phyloP scores from a whole-genome alignment of 2,797 vertebrate genomes.

The Anguilla pacifica region DNA sequence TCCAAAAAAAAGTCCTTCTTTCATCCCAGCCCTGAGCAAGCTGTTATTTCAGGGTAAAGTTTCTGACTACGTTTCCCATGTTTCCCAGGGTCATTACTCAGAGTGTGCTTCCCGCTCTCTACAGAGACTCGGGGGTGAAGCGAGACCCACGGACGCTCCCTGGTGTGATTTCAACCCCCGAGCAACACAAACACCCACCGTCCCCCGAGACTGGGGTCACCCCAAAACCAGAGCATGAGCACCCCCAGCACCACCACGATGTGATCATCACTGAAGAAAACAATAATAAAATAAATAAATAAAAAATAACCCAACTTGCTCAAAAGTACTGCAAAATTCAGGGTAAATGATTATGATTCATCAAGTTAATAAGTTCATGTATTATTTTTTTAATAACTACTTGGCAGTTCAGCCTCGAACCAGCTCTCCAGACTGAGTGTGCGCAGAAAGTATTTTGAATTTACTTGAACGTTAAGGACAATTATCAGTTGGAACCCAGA shows the following conservation, averaged over 20 bases:
- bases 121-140: constrained; percentile 48
- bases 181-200: constrained; percentile 44
- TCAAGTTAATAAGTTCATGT: neutral
- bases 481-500: neutral
- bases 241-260: neutral
- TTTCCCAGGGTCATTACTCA: neutral
- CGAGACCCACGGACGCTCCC: constrained; percentile 45
- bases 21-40: neutral
- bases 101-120: constrained; percentile 45
- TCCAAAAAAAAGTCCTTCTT: neutral
- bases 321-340: neutral
- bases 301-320: neutral
- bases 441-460: neutral
- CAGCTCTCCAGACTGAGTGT: neutral
- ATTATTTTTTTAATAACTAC: neutral
- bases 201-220: neutral
- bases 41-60: constrained; percentile 66
- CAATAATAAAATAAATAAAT: neutral
- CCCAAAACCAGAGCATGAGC: neutral
- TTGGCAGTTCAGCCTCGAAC: neutral
- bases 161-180: constrained; percentile 50
- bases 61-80: constrained; percentile 34
- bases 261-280: neutral
- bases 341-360: neutral
- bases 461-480: too few relatives aligned